A percentile compares a stretch with the other conserved stretches of the same genome.
These are phyloP conservation scores for zebrafish (Danio rerio) DNA, from an alignment of 2,113 vertebrate species.

Conservation along the genomic window GRCz12tu NC_133190.1:21173001-21173500, in stretches of 20 bases:
- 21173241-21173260: neutral
- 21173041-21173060: no score
- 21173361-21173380: neutral
- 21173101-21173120: no score
- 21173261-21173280: constrained; percentile 21
- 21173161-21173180: no score
- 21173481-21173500: neutral
- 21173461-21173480: neutral
- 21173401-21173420: neutral
- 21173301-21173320: neutral
- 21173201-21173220: neutral
- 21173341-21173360: neutral
- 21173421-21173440: neutral
- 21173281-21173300: neutral
- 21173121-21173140: no score
- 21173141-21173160: no score
- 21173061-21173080: no score
- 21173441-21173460: neutral
- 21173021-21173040: no score
- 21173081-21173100: no score
- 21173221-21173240: neutral
- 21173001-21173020: no score
- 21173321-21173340: constrained; percentile 24
- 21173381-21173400: neutral
- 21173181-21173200: neutral